Evolutionary conservation across 1,140 invertebrate species (phyloP).

Genomic region (Eupristina koningsbergeri): DNA sequence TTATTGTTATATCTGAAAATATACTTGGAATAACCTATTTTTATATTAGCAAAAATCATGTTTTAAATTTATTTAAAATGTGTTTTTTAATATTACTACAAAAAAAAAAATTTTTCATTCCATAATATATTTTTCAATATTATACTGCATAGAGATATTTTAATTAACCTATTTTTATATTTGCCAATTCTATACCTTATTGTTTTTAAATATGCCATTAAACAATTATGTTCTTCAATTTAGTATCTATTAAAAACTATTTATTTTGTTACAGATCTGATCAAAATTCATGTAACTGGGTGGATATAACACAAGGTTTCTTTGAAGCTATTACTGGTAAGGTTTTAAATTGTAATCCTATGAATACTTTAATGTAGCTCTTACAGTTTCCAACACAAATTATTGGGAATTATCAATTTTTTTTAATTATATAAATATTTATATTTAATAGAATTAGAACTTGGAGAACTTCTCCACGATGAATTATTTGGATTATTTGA

Average conservation of each 20-base stretch:
- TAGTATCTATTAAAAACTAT: background rate
- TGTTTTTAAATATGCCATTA: background rate
- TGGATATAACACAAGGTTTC: conserved; percentile 85
- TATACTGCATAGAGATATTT: background rate
- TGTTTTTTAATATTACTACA: too few relatives aligned
- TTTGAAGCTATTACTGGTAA: conserved; percentile 83
- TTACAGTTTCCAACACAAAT: background rate
- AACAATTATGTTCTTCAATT: background rate
- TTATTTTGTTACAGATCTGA: conserved; percentile 40
- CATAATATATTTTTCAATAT: conserved; percentile 41
- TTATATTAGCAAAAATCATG: background rate
- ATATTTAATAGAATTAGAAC: conserved; percentile 79
- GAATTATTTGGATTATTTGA: conserved; percentile 95
- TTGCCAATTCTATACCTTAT: background rate
- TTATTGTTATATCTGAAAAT: background rate
- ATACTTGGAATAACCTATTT: conserved; percentile 23
- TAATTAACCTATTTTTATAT: conserved; percentile 23
- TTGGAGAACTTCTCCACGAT: conserved; percentile 93
- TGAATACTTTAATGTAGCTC: background rate
- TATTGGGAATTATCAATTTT: background rate
- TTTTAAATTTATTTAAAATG: too few relatives aligned
- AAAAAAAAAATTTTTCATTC: conserved; percentile 24
- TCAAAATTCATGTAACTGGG: conserved; percentile 80
- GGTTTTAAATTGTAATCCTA: conserved; percentile 38
- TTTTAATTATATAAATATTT: conserved; percentile 16